Conservation (phyloP, 92 coral and sea anemone species). For the Palythoa grandis region DNA sequence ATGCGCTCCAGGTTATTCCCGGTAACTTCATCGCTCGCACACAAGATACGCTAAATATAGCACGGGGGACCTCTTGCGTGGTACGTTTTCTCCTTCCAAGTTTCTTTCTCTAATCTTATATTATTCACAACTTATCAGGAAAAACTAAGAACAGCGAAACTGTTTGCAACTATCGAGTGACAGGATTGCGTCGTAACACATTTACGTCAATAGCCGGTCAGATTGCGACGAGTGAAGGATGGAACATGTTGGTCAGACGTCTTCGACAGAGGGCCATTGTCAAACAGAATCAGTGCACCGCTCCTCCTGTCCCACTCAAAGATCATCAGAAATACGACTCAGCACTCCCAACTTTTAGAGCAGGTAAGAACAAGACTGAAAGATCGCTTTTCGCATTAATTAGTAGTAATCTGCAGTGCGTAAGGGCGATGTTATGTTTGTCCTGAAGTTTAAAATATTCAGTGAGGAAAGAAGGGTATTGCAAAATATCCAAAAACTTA, state of each 20-base stretch:
- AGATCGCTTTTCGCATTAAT: too few relatives aligned
- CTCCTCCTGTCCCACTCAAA: conserved; percentile 6
- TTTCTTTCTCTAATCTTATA: background rate
- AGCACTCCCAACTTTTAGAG: conserved; percentile 34
- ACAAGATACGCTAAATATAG: too few relatives aligned
- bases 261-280: conserved; percentile 3
- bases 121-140: background rate
- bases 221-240: conserved; percentile 26
- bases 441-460: too few relatives aligned
- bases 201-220: conserved; percentile 28
- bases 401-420: too few relatives aligned
- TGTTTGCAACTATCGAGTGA: conserved; percentile 27
- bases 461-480: too few relatives aligned
- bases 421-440: too few relatives aligned
- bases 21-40: too few relatives aligned
- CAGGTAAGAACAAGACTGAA: conserved; percentile 8
- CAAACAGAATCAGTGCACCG: background rate
- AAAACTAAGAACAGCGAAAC: conserved; percentile 10
- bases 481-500: too few relatives aligned
- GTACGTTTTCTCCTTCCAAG: too few relatives aligned
- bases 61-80: too few relatives aligned
- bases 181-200: conserved; percentile 34
- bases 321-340: conserved; percentile 45
- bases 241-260: conserved; percentile 24
- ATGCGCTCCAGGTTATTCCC: too few relatives aligned